Evolutionary conservation across 2,888 invertebrate genomes (phyloP).

Genomic region (Drosophila ochracea): DNA sequence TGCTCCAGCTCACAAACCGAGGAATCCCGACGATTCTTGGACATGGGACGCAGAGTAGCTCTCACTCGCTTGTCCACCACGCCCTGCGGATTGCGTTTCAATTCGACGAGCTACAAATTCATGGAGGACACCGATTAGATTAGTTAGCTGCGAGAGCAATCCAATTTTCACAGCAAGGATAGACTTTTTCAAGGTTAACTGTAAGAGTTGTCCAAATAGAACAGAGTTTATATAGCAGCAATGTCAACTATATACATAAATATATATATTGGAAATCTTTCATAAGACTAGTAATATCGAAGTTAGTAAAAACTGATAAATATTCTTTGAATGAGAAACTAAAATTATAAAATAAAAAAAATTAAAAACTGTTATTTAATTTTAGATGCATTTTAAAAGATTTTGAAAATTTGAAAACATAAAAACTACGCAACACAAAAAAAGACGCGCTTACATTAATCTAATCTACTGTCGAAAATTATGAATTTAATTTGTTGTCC

Average conservation of each 20-base stretch:
- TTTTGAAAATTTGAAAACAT: background rate
- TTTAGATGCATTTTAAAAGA: background rate
- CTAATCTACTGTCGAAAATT: background rate
- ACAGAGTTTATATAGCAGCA: slow-evolving; percentile 30
- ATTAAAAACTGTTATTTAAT: background rate
- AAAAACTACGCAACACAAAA: background rate
- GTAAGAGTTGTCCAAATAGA: slow-evolving; percentile 18
- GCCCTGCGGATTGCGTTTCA: slow-evolving; percentile 93
- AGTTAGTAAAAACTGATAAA: background rate
- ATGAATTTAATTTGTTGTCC: background rate
- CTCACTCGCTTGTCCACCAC: slow-evolving; percentile 93
- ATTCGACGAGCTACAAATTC: slow-evolving; percentile 91
- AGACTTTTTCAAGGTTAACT: slow-evolving; percentile 26
- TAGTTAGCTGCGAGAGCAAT: background rate
- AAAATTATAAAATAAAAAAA: background rate
- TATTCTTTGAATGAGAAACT: background rate
- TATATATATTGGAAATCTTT: background rate
- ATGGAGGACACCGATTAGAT: slow-evolving; percentile 21
- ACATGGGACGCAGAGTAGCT: slow-evolving; percentile 94
- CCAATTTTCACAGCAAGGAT: slow-evolving; percentile 49
- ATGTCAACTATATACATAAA: background rate
- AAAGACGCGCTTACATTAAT: background rate
- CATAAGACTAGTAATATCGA: background rate
- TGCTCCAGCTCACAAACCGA: slow-evolving; percentile 93
- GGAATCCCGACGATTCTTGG: slow-evolving; percentile 92